Base-by-base conservation (phyloP, 2,888 invertebrate species). In the Seira sanloemensis region DNA sequence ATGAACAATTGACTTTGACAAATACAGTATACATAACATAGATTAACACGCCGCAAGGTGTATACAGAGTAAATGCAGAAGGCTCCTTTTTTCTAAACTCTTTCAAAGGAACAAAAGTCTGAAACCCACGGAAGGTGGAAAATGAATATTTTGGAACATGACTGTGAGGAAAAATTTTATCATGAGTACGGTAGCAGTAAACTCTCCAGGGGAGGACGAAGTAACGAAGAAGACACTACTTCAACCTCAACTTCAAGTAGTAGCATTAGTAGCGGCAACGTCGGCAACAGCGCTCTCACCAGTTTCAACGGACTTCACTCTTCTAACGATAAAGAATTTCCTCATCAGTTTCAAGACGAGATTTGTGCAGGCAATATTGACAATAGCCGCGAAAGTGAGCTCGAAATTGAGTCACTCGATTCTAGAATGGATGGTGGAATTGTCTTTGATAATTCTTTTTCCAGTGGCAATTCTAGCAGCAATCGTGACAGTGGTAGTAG, bases 61-160 rank as follows among this genome's bases (percentile, higher is more conserved):
- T n/a, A n/a, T n/a, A n/a, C n/a, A n/a, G n/a, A 50, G 16, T 9
- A 9, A 50, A 50, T 12, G 25, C 19, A 66, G 66, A 2, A 16
- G 1, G 4, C n/a, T 62, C 18, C n/a, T 66, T 66, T 25, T 66
- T 25, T 66, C 23, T 66, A 16, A 66, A 66, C 5, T 2, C 12
- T 24, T 21, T 66, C 2, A 50, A 50, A 12, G 50, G 16, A 12
- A 18, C 2, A 50, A 68, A 68, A 68, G 50, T 76, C 67, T 76
- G 75, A n/a, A 25, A 50, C 37, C 84, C 80, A 81, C 82, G 78
- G 68, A 65, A 84, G 76, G 86, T 79, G 79, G 87, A 87, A 87
- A 86, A 87, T 87, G 87, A 87, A 87, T 84, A 85, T 85, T 78
- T 87, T 87, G 85, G 84, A 84, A 81, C 81, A 86, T 87, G 87